Evolutionary conservation across 1,140 invertebrate genomes (phyloP).

Genomic region (Schmidtea mediterranea): DNA sequence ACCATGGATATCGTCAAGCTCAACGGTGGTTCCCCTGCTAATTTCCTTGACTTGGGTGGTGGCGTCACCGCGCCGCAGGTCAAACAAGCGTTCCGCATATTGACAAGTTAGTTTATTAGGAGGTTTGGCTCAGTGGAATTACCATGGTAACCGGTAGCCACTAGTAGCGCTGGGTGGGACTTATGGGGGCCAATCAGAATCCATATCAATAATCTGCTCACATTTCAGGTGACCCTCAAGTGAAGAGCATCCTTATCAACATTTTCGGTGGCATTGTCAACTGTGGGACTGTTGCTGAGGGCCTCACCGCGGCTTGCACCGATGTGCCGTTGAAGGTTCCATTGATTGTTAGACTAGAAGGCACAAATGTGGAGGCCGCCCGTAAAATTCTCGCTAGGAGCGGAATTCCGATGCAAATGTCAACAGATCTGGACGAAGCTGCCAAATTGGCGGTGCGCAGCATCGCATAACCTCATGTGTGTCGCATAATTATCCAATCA

Average conservation of each 20-base stretch:
- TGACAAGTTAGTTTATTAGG: conserved; percentile 16
- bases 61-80: conserved; percentile 43
- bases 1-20: conserved; percentile 33
- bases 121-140: no score
- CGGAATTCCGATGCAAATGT: no score
- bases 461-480: conserved; percentile 8
- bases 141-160: no score
- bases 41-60: conserved; percentile 32
- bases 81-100: conserved; percentile 38
- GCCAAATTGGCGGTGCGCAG: conserved; percentile 47
- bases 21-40: conserved; percentile 30
- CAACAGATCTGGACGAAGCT: conserved; percentile 57
- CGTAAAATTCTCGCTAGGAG: conserved; percentile 36
- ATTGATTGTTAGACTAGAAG: conserved; percentile 69
- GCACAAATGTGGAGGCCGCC: conserved; percentile 42
- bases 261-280: conserved; percentile 98
- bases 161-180: no score
- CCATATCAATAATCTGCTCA: not conserved
- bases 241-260: conserved; percentile 82
- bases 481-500: no score
- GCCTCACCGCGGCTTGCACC: conserved; percentile 50
- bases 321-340: conserved; percentile 43
- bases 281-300: conserved; percentile 78
- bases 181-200: no score
- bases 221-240: conserved; percentile 22